A percentile compares a stretch with the other conserved stretches of the same genome.
Evolutionary conservation across 2,797 vertebrate species (phyloP).

Genomic region (Bradypodion pumilum): DNA sequence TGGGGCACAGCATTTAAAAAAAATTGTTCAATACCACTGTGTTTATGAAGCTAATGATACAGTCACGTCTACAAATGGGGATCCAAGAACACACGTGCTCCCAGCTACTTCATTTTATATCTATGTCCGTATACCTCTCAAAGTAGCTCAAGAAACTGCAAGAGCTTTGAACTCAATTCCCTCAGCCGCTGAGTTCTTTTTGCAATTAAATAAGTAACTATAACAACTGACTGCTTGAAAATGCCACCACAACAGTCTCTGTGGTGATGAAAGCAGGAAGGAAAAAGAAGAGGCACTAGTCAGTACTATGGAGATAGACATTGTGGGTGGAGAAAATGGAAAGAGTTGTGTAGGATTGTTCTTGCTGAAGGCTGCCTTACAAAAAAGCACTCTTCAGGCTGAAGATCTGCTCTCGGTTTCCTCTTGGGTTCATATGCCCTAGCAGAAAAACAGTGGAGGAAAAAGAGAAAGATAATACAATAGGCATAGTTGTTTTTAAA

Average conservation of each 20-base stretch:
- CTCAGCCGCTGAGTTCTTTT: background rate
- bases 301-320: background rate
- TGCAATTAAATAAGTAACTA: conserved; percentile 61
- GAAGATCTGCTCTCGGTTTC: background rate
- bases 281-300: conserved; percentile 26
- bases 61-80: background rate
- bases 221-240: conserved; percentile 59
- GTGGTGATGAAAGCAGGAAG: conserved; percentile 43
- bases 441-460: background rate
- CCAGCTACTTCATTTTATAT: background rate
- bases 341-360: background rate
- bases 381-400: background rate
- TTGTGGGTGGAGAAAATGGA: background rate
- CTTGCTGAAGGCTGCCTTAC: background rate
- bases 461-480: background rate
- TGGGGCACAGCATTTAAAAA: background rate
- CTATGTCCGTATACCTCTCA: background rate
- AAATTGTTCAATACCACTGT: background rate
- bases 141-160: background rate
- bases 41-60: background rate
- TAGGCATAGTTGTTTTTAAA: background rate
- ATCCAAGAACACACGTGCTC: background rate
- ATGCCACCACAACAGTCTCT: conserved; percentile 50
- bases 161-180: background rate
- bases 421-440: background rate